Conservation (phyloP, 2,797 vertebrate species). For the Tolypeutes matacus region DNA sequence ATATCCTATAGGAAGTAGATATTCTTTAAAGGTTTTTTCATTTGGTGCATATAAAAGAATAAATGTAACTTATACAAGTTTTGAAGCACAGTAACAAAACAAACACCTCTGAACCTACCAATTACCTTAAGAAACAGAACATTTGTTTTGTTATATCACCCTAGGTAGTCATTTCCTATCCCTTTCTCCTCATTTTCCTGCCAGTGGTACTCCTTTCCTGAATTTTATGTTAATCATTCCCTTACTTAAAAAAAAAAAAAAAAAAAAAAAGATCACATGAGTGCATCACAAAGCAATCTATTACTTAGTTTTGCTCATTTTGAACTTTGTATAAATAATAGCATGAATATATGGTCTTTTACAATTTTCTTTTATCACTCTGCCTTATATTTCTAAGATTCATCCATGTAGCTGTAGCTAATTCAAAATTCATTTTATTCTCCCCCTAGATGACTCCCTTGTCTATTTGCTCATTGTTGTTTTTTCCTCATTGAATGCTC, state of each 20-base stretch:
- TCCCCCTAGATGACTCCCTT: too few relatives aligned
- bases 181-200: neutral
- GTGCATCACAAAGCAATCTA: neutral
- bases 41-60: neutral
- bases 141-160: neutral
- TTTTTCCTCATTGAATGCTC: too few relatives aligned
- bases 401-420: neutral
- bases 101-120: neutral
- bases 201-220: neutral
- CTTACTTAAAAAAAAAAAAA: neutral
- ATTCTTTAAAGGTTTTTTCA: neutral
- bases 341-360: neutral
- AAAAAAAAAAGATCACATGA: neutral
- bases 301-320: neutral
- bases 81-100: neutral
- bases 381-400: neutral
- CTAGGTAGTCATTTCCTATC: neutral
- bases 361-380: neutral
- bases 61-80: neutral
- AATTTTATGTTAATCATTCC: constrained; percentile 26
- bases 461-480: too few relatives aligned
- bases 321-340: neutral
- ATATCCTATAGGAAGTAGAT: neutral
- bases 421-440: neutral
- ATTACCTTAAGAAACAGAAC: neutral